Evolutionary conservation across 2,113 vertebrate species (phyloP), one percentile per base, ranked within the genome.

Genomic region (Anolis carolinensis): DNA sequence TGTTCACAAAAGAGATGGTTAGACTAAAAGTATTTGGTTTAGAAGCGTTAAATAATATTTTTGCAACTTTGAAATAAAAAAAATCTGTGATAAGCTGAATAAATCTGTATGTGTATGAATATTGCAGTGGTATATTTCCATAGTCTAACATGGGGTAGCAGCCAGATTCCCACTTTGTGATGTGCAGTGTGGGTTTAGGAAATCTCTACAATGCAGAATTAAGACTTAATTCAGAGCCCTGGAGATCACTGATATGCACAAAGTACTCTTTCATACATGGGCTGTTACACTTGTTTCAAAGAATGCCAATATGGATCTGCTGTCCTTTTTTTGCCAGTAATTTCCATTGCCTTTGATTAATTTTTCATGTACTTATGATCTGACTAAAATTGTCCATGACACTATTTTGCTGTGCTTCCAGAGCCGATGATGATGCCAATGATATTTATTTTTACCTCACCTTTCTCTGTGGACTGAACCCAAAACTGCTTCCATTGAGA

Each of bases 101-200:
- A 93, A 93, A 93, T 79, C 59, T 36, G 83, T 89, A 86, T 86
- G 87, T 87, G 90, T 91, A 90, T 65, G 86, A 89, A 5, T 5
- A 44, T 44, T 44, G 18, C 67, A 20, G 3, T 30, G 7, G 1
- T 62, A 82, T 84, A 87, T 87, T 93, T 94, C 77, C 76, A 92
- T 71, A 81, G 30, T 74, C 84, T 83, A 84, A 3, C 70, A 91
- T 91, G 80, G 10, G 77, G 1, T 62, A 88, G 50, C 90, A 70
- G 4, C 30, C 30, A 34, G 0, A 0, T 88, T 82, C 3, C n/a
- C 82, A 55, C 30, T 30, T 80, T 86, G 52, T 83, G 36, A 32
- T 50, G 65, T 27, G 50, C 27, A 62, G 34, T 39, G 34, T 10
- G 62, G 18, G 7, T 20, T 3, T 27, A 44, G 10, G 30, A 77